Base-by-base conservation (phyloP, 2,797 vertebrate species). In the Mionectes olivaceus region DNA sequence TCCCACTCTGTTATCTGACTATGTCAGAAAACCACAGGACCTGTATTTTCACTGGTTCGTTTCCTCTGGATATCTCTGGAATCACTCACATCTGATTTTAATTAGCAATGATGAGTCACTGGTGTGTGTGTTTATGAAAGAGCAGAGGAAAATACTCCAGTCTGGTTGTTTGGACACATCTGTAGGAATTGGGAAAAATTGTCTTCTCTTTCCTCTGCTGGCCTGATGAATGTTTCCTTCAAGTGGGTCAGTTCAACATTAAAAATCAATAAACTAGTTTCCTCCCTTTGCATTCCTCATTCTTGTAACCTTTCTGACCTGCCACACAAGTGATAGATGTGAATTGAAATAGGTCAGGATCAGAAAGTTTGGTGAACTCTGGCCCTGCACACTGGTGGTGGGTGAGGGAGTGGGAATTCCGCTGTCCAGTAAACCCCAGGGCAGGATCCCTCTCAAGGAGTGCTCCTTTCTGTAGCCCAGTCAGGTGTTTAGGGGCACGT, bases 71-170 rank as follows among this genome's bases (percentile, higher is more conserved):
- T 86, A 32, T 46, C 69, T 75, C 3, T 88, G 55, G 73, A 90
- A 60, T 93, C 56, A 70, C 21, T 33, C n/a, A 55, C 82, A 82
- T 85, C 60, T 95, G 85, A 74, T 87, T 87, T 93, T 77, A 85
- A 44, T 94, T 80, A 73, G 28, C 44, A 41, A 37, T 85, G 82
- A 19, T 76, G 83, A 94, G 46, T 85, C 76, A 82, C 68, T 85
- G 60, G 46, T 93, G 64, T 83, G 55, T 65, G 30, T 84, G 69
- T 83, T 79, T 89, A 60, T 69, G 79, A 90, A 87, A 25, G 11
- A 73, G 27, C 32, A 74, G 82, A 93, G 64, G 55, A 65, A 76
- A 87, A 90, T 30, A 41, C 19, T 77, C 37, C 6, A 23, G 23
- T 55, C 70, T 73, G 32, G 53, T 44, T 41, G 21, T 50, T 87